A percentile compares a stretch with the other conserved stretches of the same genome.
Conservation (phyloP, 2,888 invertebrate species). For the Galeruca laticollis region DNA sequence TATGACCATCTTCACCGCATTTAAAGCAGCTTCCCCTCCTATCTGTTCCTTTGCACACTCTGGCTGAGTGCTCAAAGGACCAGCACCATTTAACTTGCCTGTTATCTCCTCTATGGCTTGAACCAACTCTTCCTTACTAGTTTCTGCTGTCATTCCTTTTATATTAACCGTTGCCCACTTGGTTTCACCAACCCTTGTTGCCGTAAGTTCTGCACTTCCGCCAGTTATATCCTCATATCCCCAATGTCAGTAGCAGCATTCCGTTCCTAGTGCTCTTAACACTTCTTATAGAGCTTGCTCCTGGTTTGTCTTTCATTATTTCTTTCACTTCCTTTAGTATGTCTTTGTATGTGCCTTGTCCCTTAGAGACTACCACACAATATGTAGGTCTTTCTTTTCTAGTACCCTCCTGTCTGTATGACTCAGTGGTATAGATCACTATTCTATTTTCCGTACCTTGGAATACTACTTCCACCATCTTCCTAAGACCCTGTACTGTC, state of each 20-base stretch:
- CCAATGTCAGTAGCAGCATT: too few species aligned
- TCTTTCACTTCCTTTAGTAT: slow-evolving; percentile 2
- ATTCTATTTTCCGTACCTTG: not conserved
- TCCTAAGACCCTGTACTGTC: too few species aligned
- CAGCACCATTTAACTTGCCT: not conserved
- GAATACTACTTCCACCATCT: too few species aligned
- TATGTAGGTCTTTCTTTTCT: slow-evolving; percentile 4
- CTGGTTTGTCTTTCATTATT: not conserved
- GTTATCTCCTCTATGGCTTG: slow-evolving; percentile 8
- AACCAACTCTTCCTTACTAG: slow-evolving; percentile 4
- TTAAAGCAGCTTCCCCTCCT: too few species aligned
- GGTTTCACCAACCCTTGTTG: not conserved
- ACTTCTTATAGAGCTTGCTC: too few species aligned
- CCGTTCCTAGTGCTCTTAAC: too few species aligned
- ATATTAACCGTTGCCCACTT: not conserved
- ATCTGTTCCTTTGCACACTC: too few species aligned
- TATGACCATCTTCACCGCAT: too few species aligned
- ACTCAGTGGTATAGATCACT: not conserved
- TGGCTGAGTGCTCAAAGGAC: too few species aligned
- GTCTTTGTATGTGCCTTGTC: slow-evolving; percentile 6
- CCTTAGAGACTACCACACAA: not conserved
- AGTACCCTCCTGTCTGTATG: not conserved
- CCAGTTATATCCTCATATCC: slow-evolving; percentile 3
- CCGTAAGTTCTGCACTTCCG: not conserved
- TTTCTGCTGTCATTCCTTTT: not conserved